Conservation (phyloP, 2,888 invertebrate genomes). For the Lapara coniferarum region DNA sequence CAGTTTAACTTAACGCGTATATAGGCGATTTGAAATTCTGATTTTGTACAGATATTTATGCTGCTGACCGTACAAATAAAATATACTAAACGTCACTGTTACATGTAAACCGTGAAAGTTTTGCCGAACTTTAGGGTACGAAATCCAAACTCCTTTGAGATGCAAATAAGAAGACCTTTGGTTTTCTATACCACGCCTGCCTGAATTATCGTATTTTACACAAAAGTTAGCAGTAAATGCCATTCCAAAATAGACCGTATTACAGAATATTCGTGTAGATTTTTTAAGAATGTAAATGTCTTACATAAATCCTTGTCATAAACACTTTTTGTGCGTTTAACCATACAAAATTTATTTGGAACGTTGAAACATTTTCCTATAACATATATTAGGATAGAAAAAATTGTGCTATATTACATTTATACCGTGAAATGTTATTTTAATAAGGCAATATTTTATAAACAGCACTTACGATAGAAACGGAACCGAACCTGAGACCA, state of each 20-base stretch:
- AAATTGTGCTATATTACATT: slow-evolving; percentile 64
- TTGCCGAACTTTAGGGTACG: neutral
- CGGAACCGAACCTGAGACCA: slow-evolving; percentile 1
- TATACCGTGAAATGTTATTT: slow-evolving; percentile 56
- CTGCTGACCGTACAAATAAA: neutral
- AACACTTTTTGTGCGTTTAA: too few relatives aligned
- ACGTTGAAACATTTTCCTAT: slow-evolving; percentile 17
- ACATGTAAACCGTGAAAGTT: neutral
- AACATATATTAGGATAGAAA: slow-evolving; percentile 42
- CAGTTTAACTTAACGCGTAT: too few relatives aligned
- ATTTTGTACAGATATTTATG: too few relatives aligned
- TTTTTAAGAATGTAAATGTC: neutral
- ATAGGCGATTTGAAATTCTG: too few relatives aligned
- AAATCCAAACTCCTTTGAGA: neutral
- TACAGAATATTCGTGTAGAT: too few relatives aligned
- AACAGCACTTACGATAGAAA: slow-evolving; percentile 58
- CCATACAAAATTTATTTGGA: too few relatives aligned
- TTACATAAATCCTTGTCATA: neutral
- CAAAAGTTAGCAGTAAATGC: too few relatives aligned
- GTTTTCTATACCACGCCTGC: too few relatives aligned
- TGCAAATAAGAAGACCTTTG: neutral
- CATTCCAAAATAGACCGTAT: too few relatives aligned
- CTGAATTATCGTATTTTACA: neutral
- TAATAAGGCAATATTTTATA: slow-evolving; percentile 76
- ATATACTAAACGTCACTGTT: neutral